These are phyloP conservation scores for Antennarius maculatus DNA, from an alignment of 2,797 vertebrate genomes.

Conservation along the genomic window DNA sequence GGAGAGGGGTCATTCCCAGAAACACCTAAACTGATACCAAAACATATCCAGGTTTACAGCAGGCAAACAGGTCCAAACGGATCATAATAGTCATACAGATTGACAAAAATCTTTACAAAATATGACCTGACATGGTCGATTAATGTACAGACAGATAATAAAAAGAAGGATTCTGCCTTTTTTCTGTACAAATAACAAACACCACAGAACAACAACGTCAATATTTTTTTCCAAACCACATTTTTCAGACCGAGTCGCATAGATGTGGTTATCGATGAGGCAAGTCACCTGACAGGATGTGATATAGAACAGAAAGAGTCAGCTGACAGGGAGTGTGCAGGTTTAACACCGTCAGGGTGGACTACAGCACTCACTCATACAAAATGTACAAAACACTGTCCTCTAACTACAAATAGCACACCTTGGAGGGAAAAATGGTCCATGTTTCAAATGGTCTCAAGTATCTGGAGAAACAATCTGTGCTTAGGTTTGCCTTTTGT, in stretches of 20 bases:
- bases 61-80: constrained; percentile 82
- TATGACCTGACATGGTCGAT: constrained; percentile 76
- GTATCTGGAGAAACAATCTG: constrained; percentile 58
- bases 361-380: constrained; percentile 97
- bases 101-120: constrained; percentile 86
- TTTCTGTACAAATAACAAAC: constrained; percentile 97
- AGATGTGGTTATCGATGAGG: constrained; percentile 53
- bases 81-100: constrained; percentile 81
- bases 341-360: constrained; percentile 88
- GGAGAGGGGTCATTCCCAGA: constrained; percentile 50
- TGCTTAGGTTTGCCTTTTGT: constrained; percentile 63
- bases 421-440: constrained; percentile 50
- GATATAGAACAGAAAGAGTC: constrained; percentile 81
- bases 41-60: constrained; percentile 82
- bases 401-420: constrained; percentile 93
- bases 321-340: constrained; percentile 89
- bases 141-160: constrained; percentile 85
- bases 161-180: constrained; percentile 79
- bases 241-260: constrained; percentile 67
- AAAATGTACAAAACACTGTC: constrained; percentile 99
- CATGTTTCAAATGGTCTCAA: constrained; percentile 64
- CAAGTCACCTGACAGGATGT: constrained; percentile 74
- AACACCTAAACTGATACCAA: constrained; percentile 82
- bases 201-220: constrained; percentile 93
- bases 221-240: constrained; percentile 75